These are phyloP conservation scores for Caenorhabditis angaria DNA, from an alignment of 2,888 invertebrate species.

Conservation along the genomic window DNA sequence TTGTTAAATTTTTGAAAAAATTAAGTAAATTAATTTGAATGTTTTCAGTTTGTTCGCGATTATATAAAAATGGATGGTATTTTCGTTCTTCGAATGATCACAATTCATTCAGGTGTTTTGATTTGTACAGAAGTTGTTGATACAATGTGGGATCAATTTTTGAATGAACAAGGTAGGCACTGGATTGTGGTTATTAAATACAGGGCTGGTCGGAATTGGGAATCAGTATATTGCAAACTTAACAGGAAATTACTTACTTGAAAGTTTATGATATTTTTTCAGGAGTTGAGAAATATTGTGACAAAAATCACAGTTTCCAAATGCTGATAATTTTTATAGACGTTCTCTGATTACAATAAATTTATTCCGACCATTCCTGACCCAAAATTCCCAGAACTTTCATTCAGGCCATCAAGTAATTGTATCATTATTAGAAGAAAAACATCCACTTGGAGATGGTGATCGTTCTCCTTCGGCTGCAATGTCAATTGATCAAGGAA, in stretches of 20 bases:
- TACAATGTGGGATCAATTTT: slow-evolving; percentile 69
- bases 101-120: slow-evolving; percentile 66
- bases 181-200: background rate
- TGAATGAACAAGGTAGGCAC: slow-evolving; percentile 49
- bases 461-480: slow-evolving; percentile 46
- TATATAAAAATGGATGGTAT: slow-evolving; percentile 71
- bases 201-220: background rate
- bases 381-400: background rate
- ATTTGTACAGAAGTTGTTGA: slow-evolving; percentile 66
- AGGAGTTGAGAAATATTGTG: too few species aligned
- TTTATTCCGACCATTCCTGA: background rate
- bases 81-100: slow-evolving; percentile 71
- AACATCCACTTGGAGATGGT: slow-evolving; percentile 25
- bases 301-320: too few species aligned
- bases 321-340: too few species aligned
- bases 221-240: background rate
- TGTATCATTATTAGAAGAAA: slow-evolving; percentile 25
- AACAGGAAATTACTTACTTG: too few species aligned
- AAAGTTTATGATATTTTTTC: too few species aligned
- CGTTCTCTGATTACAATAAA: too few species aligned
- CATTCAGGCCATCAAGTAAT: slow-evolving; percentile 33
- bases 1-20: slow-evolving; percentile 2
- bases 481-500: slow-evolving; percentile 37
- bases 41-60: slow-evolving; percentile 63
- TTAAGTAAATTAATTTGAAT: slow-evolving; percentile 3